phyloP scores from a whole-genome alignment of 1,140 invertebrate genomes.

The Anadara kagoshimensis region DNA sequence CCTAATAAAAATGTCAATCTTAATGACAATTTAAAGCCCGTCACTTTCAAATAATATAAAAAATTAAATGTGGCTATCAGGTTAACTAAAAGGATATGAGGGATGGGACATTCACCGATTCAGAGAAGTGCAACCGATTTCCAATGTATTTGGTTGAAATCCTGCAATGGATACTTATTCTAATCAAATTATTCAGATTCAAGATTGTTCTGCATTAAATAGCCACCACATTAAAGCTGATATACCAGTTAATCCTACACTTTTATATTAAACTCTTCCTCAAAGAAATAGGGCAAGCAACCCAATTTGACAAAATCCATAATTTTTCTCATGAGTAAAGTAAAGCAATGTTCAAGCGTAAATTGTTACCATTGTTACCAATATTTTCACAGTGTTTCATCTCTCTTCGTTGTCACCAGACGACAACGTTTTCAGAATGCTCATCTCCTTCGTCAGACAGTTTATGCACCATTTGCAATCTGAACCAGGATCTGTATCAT shows the following conservation, averaged over 20 bases:
- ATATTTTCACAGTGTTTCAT: conserved; percentile 46
- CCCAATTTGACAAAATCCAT: conserved; percentile 41
- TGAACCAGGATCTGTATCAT: conserved; percentile 45
- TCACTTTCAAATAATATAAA: conserved; percentile 1
- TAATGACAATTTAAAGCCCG: not conserved
- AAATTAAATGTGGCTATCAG: not conserved
- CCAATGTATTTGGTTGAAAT: too few species aligned
- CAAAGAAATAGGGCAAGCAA: conserved; percentile 56
- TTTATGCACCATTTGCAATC: conserved; percentile 53
- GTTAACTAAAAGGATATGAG: not conserved
- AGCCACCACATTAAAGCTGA: too few species aligned
- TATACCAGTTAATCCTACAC: too few species aligned
- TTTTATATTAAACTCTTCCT: conserved; percentile 50
- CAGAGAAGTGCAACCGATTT: too few species aligned
- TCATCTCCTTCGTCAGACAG: conserved; percentile 46
- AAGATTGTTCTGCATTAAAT: too few species aligned
- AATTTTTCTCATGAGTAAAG: conserved; percentile 48
- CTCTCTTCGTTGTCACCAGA: conserved; percentile 55
- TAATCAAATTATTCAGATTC: too few species aligned
- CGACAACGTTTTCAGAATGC: conserved; percentile 51
- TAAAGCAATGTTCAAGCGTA: conserved; percentile 51
- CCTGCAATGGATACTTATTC: too few species aligned
- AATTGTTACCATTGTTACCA: conserved; percentile 56
- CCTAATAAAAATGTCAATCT: not conserved
- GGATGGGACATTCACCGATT: not conserved